Percentiles rank a stretch among this genome's conserved stretches.
Evolutionary conservation across 2,113 vertebrate genomes (phyloP).

Genomic region (Panthera tigris): DNA sequence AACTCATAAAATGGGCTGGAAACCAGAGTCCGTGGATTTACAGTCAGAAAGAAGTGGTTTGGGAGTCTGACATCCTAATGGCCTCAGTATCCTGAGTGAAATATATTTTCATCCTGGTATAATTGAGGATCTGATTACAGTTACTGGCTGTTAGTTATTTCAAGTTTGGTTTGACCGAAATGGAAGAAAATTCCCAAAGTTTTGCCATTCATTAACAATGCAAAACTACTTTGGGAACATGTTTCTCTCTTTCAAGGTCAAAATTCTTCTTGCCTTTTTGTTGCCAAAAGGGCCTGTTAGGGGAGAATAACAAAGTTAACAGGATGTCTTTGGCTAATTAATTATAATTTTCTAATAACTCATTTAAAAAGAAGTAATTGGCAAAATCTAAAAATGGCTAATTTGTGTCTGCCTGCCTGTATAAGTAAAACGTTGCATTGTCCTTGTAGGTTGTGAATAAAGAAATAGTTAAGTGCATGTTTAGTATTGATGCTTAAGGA

Average conservation of each 20-base stretch:
- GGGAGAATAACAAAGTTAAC: slow-evolving; percentile 65
- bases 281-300: neutral
- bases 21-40: neutral
- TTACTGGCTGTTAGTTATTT: neutral
- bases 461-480: slow-evolving; percentile 45
- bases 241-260: neutral
- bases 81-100: too few species aligned
- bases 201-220: neutral
- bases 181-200: slow-evolving; percentile 3
- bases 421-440: slow-evolving; percentile 54
- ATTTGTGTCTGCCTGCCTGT: slow-evolving; percentile 64
- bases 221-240: neutral
- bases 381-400: slow-evolving; percentile 69
- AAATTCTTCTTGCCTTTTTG: slow-evolving; percentile 3
- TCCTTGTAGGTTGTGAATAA: slow-evolving; percentile 63
- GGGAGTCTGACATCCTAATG: neutral
- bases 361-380: slow-evolving; percentile 75
- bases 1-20: neutral
- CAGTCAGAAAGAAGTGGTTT: neutral
- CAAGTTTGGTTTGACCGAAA: neutral
- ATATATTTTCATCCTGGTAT: neutral
- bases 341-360: slow-evolving; percentile 73
- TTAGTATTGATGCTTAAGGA: slow-evolving; percentile 61
- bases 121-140: neutral
- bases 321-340: slow-evolving; percentile 73